A percentile compares a stretch with the other conserved stretches of the same genome.
Evolutionary conservation across 2,797 vertebrate genomes (phyloP).

Genomic region (Heliangelus exortis): DNA sequence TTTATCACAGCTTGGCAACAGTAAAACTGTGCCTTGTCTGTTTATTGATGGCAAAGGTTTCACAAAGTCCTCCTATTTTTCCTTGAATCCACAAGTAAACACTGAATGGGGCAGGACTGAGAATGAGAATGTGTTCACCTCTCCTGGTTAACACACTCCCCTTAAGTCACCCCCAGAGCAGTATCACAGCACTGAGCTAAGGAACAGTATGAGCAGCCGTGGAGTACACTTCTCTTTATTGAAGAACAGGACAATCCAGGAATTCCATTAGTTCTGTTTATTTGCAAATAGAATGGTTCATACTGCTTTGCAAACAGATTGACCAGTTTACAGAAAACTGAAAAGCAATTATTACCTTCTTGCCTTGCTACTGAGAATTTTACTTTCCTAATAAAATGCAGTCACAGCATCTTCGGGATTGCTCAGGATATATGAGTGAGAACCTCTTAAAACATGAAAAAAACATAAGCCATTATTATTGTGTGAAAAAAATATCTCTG

Average conservation of each 20-base stretch:
- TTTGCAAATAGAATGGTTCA: constrained; percentile 1
- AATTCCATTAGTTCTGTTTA: constrained; percentile 12
- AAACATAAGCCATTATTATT: not conserved
- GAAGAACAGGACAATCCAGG: not conserved
- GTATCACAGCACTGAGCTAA: not conserved
- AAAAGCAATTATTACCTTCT: not conserved
- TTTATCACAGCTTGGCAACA: not conserved
- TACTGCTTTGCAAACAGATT: not conserved
- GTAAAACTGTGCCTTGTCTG: not conserved
- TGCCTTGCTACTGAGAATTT: not conserved
- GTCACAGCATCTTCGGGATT: not conserved
- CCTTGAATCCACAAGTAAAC: constrained; percentile 3
- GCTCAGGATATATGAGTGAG: not conserved
- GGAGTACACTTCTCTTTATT: not conserved
- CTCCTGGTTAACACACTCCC: not conserved
- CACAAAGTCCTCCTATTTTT: constrained; percentile 1
- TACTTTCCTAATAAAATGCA: not conserved
- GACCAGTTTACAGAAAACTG: not conserved
- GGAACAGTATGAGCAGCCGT: not conserved
- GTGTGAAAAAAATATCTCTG: not conserved
- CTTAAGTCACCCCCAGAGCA: not conserved
- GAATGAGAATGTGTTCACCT: not conserved
- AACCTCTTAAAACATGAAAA: not conserved
- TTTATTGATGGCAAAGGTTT: constrained; percentile 27
- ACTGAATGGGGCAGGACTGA: constrained; percentile 6